Evolutionary conservation across 2,797 vertebrate species (phyloP).

Genomic region (Tenualosa thibaudeaui): DNA sequence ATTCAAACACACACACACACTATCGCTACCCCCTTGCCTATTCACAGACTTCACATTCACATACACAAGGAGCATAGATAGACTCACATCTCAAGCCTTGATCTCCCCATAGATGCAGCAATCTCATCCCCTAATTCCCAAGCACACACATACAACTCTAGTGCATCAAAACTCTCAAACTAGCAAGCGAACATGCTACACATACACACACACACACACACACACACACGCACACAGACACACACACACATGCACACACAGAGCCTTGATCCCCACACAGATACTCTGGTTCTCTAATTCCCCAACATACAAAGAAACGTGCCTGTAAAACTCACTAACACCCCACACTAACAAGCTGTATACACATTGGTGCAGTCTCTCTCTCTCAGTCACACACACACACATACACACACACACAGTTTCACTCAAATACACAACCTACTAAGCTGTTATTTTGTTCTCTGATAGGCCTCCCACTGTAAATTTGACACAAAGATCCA

Average conservation of each 20-base stretch:
- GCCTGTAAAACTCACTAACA: slow-evolving; percentile 2
- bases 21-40: not conserved
- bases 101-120: slow-evolving; percentile 16
- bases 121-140: slow-evolving; percentile 6
- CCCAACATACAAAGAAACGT: slow-evolving; percentile 15
- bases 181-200: not conserved
- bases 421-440: not conserved
- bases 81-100: slow-evolving; percentile 11
- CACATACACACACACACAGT: not conserved
- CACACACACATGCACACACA: not conserved
- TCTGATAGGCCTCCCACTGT: not conserved
- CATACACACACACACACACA: not conserved
- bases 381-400: not conserved
- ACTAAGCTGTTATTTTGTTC: not conserved
- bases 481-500: not conserved
- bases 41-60: not conserved
- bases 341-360: not conserved
- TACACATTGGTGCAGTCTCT: not conserved
- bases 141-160: not conserved
- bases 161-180: slow-evolving; percentile 7
- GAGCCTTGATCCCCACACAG: not conserved
- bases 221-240: not conserved
- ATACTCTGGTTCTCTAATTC: not conserved
- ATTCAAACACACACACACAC: not conserved
- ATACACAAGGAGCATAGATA: slow-evolving; percentile 8